Conservation (phyloP, 2,113 vertebrate species). For the Crypturellus undulatus region DNA sequence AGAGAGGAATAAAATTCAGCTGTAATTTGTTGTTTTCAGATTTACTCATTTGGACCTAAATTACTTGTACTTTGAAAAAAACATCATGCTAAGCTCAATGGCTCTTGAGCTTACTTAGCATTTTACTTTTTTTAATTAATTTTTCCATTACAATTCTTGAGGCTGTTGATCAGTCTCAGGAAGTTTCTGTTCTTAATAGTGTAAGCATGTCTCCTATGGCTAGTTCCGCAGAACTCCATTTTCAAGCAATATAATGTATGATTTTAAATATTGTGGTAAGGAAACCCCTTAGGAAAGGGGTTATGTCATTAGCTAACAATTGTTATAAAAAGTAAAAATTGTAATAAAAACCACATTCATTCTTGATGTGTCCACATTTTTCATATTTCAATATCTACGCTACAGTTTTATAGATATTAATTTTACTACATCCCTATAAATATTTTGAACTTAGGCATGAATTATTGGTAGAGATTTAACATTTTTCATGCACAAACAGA, state of each 20-base stretch:
- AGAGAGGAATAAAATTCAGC: not conserved
- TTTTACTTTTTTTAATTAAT: conserved; percentile 57
- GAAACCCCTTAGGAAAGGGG: not conserved
- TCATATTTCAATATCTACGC: not conserved
- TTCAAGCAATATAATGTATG: not conserved
- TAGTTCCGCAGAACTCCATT: not conserved
- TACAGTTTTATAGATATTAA: not conserved
- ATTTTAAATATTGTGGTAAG: not conserved
- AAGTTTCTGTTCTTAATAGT: not conserved
- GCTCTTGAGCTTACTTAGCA: conserved; percentile 47
- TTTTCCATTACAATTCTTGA: conserved; percentile 60
- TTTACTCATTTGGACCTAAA: conserved; percentile 22
- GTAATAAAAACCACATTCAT: not conserved
- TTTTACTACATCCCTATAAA: not conserved
- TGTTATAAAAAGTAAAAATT: not conserved
- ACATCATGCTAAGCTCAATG: conserved; percentile 18
- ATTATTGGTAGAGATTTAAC: fast-evolving
- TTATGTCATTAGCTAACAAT: not conserved
- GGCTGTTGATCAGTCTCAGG: not conserved
- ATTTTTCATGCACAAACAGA: not conserved
- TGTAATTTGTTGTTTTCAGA: not conserved
- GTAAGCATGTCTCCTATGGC: not conserved
- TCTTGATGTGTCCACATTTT: not conserved
- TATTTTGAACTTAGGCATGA: not conserved
- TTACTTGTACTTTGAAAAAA: conserved; percentile 33